Base-by-base conservation (phyloP, 2,797 vertebrate species). In the Heliangelus exortis region DNA sequence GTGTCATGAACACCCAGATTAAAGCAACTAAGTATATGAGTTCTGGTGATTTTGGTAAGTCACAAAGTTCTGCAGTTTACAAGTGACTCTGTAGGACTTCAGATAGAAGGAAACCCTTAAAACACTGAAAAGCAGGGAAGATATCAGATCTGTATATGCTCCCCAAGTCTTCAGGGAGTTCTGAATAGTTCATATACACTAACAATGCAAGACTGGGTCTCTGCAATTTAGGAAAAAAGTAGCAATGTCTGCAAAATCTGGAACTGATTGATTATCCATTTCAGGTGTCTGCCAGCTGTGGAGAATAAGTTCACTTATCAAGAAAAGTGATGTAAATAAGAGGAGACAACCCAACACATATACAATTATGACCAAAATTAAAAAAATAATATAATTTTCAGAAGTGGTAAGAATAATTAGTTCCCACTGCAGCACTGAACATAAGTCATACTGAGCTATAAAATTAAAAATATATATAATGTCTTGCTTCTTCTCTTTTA, bases 281-380 rank as follows among this genome's bases (percentile, higher is more conserved):
- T 71, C 50, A 39, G 12, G 36, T 72, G 25, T 45, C 15, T 15
- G 8, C 10, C 31, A 90, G 34, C 9, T 55, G n/a, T 36, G 28
- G 33, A 85, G 73, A 80, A 76, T 19, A 74, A 1, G 5, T 11
- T 69, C 1, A 7, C 15, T 68, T 59, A 75, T 48, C 43, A 39
- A 53, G 12, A 63, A 94, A 83, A 57, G 4, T 18, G 7, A 47
- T 51, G 36, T 2, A 8, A 68, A 85, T 20, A 78, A 39, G 28
- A 84, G 13, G 91, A 71, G 36, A 78, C 31, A 83, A 77, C 4
- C 18, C 66, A 81, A 81, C 85, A 47, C 9, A 6, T 26, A 28
- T 0, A 0, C 28, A 67, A 7, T 8, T 34, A 20, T n/a, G 25
- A 90, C 63, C 1, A 6, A 34, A 2, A 8, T 57, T 89, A 79